Base-by-base conservation (phyloP, 2,888 invertebrate species). In the Argyra leucocephala region DNA sequence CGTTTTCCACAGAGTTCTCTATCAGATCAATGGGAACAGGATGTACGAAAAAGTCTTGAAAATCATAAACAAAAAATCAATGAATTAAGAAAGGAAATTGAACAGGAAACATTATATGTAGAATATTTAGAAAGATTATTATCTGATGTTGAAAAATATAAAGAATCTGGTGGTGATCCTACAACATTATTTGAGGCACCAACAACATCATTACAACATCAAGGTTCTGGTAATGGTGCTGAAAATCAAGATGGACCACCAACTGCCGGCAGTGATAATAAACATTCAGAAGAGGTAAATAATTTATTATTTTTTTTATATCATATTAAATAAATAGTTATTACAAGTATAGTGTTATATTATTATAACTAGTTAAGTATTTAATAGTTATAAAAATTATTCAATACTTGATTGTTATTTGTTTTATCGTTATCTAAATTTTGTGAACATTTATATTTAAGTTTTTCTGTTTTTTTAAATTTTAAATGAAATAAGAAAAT, bases 1-100 rank as follows among this genome's bases (percentile, higher is more conserved):
- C 85, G 92, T 76, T 93, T 93, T 84, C 93, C 93, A 72, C 91
- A 91, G 77, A 91, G 91, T 82, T 89, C 90, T 73, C 83, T 93
- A 74, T 93, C 93, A 78, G 90, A 90, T 78, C 92, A 92, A 78
- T 93, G 92, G 93, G 93, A 93, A 80, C 92, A 91, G 82, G 92
- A 93, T 83, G 92, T 93, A 76, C 87, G 92, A 76, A 90, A 91
- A 72, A 93, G 93, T 83, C 85, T 94, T 74, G 86, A 89, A 75
- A 90, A 91, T 81, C 93, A 94, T 83, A 90, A 90, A 83, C 87
- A 90, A 79, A 91, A 90, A 84, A 91, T 93, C 70, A 83, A 85
- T 70, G 85, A 89, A 73, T 83, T 94, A 66, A 86, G 87, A 77
- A 91, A 91, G 77, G 93, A 93, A 80, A 82, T 94, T 70, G 91